phyloP scores from a whole-genome alignment of 2,113 vertebrate species.

The Leptodactylus fuscus region DNA sequence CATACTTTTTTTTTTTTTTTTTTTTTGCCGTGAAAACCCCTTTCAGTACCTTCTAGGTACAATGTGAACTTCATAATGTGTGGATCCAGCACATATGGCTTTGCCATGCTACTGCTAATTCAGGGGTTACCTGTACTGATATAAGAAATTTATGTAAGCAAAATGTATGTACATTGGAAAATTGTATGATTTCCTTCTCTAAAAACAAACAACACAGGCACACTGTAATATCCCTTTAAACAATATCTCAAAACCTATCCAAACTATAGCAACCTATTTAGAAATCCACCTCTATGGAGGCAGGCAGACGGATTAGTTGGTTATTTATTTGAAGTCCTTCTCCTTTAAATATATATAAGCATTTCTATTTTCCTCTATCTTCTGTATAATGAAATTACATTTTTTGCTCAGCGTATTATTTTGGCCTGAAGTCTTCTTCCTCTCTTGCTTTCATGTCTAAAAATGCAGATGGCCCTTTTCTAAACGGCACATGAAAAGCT shows the following conservation, averaged over 20 bases:
- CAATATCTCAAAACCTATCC: neutral
- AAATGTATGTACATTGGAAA: neutral
- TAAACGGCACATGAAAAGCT: slow-evolving; percentile 47
- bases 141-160: too few species aligned
- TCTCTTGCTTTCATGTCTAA: slow-evolving; percentile 37
- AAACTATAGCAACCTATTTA: too few species aligned
- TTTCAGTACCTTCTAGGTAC: too few species aligned
- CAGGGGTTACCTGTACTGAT: too few species aligned
- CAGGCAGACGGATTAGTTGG: too few species aligned
- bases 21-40: too few species aligned
- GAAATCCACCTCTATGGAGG: neutral
- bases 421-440: slow-evolving; percentile 21
- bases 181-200: neutral
- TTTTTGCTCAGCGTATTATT: slow-evolving; percentile 24
- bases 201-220: neutral
- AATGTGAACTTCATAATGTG: too few species aligned
- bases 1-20: too few species aligned
- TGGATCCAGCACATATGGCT: too few species aligned
- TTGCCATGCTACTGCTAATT: too few species aligned
- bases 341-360: neutral
- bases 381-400: neutral
- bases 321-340: neutral
- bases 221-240: neutral
- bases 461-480: slow-evolving; percentile 53
- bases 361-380: neutral